phyloP scores from a whole-genome alignment of 2,113 vertebrate genomes.

The Cairina moschata region DNA sequence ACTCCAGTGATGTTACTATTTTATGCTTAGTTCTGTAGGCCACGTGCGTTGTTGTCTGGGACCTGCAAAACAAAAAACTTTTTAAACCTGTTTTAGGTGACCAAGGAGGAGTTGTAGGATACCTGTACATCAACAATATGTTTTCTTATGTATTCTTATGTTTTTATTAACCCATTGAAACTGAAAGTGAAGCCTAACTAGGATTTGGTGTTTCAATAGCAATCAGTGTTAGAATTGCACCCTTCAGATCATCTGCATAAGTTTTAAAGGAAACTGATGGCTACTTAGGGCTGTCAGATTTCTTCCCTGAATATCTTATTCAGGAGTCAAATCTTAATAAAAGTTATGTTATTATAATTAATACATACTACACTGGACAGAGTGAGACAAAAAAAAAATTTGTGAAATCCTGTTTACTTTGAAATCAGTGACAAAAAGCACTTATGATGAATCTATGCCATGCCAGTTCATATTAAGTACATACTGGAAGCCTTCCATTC shows the following conservation, averaged over 20 bases:
- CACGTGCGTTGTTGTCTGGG: conserved; percentile 63
- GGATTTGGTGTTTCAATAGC: background rate
- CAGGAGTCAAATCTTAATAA: background rate
- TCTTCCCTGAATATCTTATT: background rate
- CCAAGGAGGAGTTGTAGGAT: background rate
- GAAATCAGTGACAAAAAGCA: background rate
- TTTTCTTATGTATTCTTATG: background rate
- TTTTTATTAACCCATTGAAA: background rate
- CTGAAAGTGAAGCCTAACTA: background rate
- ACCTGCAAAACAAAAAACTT: conserved; percentile 55
- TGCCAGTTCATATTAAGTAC: background rate
- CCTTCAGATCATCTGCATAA: background rate
- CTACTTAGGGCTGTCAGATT: background rate
- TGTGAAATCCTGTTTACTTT: background rate
- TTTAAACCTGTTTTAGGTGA: background rate
- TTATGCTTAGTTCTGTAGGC: conserved; percentile 81
- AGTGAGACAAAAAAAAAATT: background rate
- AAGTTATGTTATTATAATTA: background rate
- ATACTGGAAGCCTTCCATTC: background rate
- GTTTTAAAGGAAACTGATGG: background rate
- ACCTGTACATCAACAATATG: background rate
- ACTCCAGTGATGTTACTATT: conserved; percentile 81
- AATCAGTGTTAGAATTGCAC: background rate
- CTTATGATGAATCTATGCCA: background rate
- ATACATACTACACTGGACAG: background rate